A percentile compares a stretch with the other conserved stretches of the same genome.
Conservation (phyloP, 2,888 invertebrate species). For the Steinernema hermaphroditum region DNA sequence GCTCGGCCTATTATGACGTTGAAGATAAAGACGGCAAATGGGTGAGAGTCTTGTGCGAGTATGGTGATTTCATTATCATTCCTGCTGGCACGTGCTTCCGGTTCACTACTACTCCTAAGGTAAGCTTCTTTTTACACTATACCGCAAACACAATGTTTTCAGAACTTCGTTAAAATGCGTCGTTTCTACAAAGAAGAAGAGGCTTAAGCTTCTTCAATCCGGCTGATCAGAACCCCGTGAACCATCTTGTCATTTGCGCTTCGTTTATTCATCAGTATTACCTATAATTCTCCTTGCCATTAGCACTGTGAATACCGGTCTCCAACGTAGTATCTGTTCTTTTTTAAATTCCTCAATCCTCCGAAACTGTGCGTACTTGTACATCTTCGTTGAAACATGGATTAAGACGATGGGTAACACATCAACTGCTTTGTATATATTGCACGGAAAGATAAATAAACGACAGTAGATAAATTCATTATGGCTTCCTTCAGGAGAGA, state of each 20-base stretch:
- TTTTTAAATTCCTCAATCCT: not conserved
- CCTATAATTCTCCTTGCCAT: not conserved
- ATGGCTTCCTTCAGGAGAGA: not conserved
- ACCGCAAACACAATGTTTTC: slow-evolving; percentile 20
- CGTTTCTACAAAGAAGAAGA: slow-evolving; percentile 57
- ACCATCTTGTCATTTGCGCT: slow-evolving; percentile 1
- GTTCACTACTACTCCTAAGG: slow-evolving; percentile 74
- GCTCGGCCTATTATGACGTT: slow-evolving; percentile 63
- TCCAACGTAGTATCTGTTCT: slow-evolving; percentile 1
- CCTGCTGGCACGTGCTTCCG: slow-evolving; percentile 94
- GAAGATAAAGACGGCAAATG: slow-evolving; percentile 76
- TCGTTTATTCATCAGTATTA: not conserved
- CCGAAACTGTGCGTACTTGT: not conserved
- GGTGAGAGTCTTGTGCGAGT: slow-evolving; percentile 83
- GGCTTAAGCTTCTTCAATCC: not conserved
- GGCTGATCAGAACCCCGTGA: not conserved
- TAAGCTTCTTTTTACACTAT: slow-evolving; percentile 32
- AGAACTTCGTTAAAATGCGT: slow-evolving; percentile 66
- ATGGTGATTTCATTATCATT: slow-evolving; percentile 81
- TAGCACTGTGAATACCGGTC: slow-evolving; percentile 22
- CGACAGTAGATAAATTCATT: not conserved
- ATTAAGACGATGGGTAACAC: not conserved
- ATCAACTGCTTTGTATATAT: slow-evolving; percentile 11
- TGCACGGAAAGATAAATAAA: slow-evolving; percentile 17
- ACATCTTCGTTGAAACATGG: not conserved